Evolutionary conservation across 2,797 vertebrate genomes (phyloP).

Genomic region (Sarcophilus harrisii): DNA sequence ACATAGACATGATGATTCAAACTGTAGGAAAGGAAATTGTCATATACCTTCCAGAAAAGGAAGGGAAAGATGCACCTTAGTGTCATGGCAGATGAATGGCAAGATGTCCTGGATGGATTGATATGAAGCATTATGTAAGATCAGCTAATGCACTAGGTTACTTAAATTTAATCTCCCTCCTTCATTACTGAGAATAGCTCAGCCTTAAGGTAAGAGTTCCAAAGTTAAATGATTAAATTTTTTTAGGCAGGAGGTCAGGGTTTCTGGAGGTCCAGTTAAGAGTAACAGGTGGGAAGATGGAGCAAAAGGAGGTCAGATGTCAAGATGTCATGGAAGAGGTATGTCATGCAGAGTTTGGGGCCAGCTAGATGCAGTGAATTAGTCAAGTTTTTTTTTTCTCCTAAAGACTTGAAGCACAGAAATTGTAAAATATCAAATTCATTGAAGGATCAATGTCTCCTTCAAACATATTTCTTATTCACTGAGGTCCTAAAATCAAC

Average conservation of each 20-base stretch:
- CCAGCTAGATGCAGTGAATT: not conserved
- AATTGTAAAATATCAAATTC: not conserved
- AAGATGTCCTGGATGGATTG: not conserved
- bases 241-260: not conserved
- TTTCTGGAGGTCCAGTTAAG: not conserved
- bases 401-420: not conserved
- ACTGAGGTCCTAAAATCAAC: slow-evolving; percentile 41
- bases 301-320: not conserved
- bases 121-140: not conserved
- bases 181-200: not conserved
- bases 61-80: not conserved
- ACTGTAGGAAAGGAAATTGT: not conserved
- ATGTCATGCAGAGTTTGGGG: not conserved
- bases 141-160: not conserved
- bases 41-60: not conserved
- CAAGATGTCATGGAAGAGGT: not conserved
- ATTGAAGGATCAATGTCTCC: not conserved
- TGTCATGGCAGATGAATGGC: not conserved
- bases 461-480: slow-evolving; percentile 10
- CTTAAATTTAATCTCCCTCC: not conserved
- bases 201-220: not conserved
- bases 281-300: not conserved
- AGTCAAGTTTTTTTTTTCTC: not conserved
- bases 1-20: not conserved
- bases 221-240: not conserved